Conservation (phyloP, 2,113 vertebrate genomes). For the Tonatia bakeri region DNA sequence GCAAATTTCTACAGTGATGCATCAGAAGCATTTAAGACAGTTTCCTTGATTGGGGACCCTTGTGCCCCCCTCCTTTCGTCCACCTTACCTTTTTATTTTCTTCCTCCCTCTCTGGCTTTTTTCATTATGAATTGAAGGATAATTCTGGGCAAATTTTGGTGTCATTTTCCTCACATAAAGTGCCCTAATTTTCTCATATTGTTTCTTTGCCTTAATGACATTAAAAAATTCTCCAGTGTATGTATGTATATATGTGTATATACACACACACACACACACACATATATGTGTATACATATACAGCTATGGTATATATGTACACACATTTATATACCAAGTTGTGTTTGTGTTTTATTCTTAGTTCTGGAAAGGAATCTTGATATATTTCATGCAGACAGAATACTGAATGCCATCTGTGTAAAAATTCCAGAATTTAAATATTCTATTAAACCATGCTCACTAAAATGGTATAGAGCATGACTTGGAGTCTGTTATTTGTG, state of each 20-base stretch:
- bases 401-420: background rate
- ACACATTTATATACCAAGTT: background rate
- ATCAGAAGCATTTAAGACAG: background rate
- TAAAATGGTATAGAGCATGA: background rate
- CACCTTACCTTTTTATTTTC: background rate
- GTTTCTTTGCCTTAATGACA: background rate
- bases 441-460: background rate
- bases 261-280: too few species aligned
- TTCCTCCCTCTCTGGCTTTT: background rate
- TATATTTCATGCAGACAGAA: background rate
- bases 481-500: background rate
- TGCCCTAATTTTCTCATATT: background rate
- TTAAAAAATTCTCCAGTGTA: background rate
- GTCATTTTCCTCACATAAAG: background rate
- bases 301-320: too few species aligned
- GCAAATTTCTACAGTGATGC: background rate
- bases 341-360: background rate
- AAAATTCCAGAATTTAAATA: background rate
- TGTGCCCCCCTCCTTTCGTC: background rate
- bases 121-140: background rate
- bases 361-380: background rate
- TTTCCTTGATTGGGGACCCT: background rate
- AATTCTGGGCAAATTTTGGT: background rate
- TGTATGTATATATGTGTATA: background rate
- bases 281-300: too few species aligned